phyloP scores from a whole-genome alignment of 2,113 vertebrate species.

The Apistogramma diplotaenia region DNA sequence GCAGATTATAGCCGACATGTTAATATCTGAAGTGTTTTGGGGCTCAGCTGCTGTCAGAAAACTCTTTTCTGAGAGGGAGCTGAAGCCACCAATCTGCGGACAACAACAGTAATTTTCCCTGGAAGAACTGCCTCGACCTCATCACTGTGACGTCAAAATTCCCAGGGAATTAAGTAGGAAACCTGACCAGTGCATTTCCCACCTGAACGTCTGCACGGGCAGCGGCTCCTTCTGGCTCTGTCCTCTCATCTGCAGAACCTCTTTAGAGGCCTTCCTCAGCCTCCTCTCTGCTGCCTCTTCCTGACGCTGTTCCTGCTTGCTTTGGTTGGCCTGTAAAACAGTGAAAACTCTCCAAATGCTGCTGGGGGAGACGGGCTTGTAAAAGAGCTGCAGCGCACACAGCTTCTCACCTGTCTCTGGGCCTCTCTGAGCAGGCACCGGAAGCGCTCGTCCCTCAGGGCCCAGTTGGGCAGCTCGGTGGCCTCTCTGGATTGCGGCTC shows the following conservation, averaged over 20 bases:
- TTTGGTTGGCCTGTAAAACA: constrained; percentile 84
- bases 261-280: constrained; percentile 94
- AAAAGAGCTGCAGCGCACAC: accelerated
- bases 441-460: constrained; percentile 91
- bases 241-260: constrained; percentile 91
- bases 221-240: constrained; percentile 92
- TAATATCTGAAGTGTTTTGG: not conserved
- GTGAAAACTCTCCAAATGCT: not conserved
- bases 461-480: constrained; percentile 87
- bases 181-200: not conserved
- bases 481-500: constrained; percentile 84
- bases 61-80: too few species aligned
- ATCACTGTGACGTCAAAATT: too few species aligned
- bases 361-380: not conserved
- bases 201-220: constrained; percentile 98
- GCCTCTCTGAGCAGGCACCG: constrained; percentile 88
- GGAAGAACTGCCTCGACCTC: too few species aligned
- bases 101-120: not conserved
- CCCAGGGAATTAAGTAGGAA: not conserved
- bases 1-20: not conserved
- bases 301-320: constrained; percentile 90
- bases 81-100: not conserved
- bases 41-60: too few species aligned
- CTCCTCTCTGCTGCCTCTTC: constrained; percentile 93
- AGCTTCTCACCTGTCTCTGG: constrained; percentile 87